These are phyloP conservation scores for Peromyscus aztecus DNA, from an alignment of 2,797 vertebrate species.

Conservation along the genomic window DNA sequence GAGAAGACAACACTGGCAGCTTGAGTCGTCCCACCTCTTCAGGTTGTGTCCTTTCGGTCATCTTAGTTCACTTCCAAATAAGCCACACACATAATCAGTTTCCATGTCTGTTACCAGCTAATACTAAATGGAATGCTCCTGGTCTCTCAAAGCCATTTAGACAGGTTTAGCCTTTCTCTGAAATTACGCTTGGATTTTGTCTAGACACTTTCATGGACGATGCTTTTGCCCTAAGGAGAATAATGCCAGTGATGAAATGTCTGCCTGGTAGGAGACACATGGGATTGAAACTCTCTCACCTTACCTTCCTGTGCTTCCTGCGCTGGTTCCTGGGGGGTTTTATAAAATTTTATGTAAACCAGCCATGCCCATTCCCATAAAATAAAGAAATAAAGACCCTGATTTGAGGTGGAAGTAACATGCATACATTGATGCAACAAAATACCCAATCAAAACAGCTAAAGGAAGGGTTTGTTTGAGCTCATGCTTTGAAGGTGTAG, in stretches of 20 bases:
- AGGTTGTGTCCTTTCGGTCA: background rate
- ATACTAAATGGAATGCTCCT: background rate
- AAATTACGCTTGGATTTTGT: slow-evolving; percentile 30
- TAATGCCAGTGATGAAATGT: background rate
- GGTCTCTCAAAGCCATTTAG: background rate
- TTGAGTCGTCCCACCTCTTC: background rate
- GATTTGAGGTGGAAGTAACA: background rate
- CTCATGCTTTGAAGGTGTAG: background rate
- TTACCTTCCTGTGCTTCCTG: background rate
- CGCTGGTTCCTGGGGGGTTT: background rate
- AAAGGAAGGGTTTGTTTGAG: background rate
- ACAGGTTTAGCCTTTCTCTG: background rate
- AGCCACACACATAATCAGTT: background rate
- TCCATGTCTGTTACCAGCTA: slow-evolving; percentile 2
- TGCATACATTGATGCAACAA: background rate
- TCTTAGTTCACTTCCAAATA: background rate
- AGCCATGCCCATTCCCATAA: background rate
- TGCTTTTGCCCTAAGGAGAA: background rate
- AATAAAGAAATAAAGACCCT: background rate
- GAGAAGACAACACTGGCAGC: background rate
- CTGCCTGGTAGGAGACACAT: background rate
- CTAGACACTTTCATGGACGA: slow-evolving; percentile 2
- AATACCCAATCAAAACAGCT: background rate
- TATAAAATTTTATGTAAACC: slow-evolving; percentile 15
- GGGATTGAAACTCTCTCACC: background rate